phyloP scores from a whole-genome alignment of 2,888 invertebrate species.

The Siphlonurus alternatus region DNA sequence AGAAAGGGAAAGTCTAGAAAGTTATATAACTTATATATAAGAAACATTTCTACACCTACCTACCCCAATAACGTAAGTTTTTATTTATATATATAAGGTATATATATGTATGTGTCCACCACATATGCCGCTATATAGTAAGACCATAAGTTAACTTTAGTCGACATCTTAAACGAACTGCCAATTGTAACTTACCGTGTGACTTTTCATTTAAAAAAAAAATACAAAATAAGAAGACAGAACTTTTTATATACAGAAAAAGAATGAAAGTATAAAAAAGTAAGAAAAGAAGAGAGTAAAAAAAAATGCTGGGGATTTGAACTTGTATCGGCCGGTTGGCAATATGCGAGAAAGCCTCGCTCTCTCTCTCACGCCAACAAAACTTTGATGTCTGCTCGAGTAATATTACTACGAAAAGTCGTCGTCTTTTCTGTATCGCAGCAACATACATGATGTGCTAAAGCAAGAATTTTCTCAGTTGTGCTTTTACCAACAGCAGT shows the following conservation, averaged over 20 bases:
- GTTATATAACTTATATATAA: background rate
- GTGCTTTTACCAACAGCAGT: background rate
- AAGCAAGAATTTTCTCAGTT: background rate
- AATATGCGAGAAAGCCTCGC: background rate
- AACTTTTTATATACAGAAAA: background rate
- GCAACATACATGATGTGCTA: background rate
- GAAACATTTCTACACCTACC: background rate
- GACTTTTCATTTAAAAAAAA: background rate
- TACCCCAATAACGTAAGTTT: background rate
- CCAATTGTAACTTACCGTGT: background rate
- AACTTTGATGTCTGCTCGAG: background rate
- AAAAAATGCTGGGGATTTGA: background rate
- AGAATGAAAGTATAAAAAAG: background rate
- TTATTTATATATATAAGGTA: too few species aligned
- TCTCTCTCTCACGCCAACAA: background rate
- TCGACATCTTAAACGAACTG: background rate
- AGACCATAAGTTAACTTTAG: background rate
- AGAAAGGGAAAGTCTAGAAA: too few species aligned
- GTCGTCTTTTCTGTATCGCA: too few species aligned
- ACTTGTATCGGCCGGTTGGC: background rate
- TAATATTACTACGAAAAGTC: background rate
- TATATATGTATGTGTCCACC: too few species aligned
- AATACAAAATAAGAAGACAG: background rate
- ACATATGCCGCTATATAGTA: background rate
- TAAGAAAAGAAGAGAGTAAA: background rate